Percentiles rank a stretch among this genome's conserved stretches.
Evolutionary conservation across 2,888 invertebrate species (phyloP).

Genomic region (Thera britannica): DNA sequence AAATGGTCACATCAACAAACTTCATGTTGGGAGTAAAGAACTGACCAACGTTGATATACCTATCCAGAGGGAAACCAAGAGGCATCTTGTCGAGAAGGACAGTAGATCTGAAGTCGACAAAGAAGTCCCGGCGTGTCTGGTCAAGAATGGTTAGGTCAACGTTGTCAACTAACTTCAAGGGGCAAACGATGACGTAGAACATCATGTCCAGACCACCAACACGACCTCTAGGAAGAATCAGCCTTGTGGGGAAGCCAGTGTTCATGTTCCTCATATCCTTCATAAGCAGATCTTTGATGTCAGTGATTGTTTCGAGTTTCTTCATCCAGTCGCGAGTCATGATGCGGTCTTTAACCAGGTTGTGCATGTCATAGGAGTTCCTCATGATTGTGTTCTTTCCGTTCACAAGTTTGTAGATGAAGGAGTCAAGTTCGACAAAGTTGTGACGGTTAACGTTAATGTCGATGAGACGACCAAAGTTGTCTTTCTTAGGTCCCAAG

Average conservation of each 20-base stretch:
- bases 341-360: slow-evolving; percentile 87
- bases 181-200: slow-evolving; percentile 86
- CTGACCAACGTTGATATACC: slow-evolving; percentile 82
- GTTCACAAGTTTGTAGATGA: slow-evolving; percentile 84
- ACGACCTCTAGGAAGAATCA: slow-evolving; percentile 89
- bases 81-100: slow-evolving; percentile 86
- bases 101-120: slow-evolving; percentile 69
- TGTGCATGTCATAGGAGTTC: slow-evolving; percentile 87
- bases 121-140: slow-evolving; percentile 73
- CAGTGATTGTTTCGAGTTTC: slow-evolving; percentile 84
- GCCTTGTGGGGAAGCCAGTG: slow-evolving; percentile 89
- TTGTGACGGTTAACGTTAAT: slow-evolving; percentile 85
- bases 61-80: slow-evolving; percentile 91
- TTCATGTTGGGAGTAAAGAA: slow-evolving; percentile 88
- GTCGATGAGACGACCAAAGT: slow-evolving; percentile 81
- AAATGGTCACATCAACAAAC: slow-evolving; percentile 87
- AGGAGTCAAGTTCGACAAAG: slow-evolving; percentile 87
- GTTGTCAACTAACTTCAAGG: slow-evolving; percentile 76
- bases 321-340: slow-evolving; percentile 87
- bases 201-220: slow-evolving; percentile 87
- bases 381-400: slow-evolving; percentile 88
- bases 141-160: slow-evolving; percentile 68
- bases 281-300: slow-evolving; percentile 60
- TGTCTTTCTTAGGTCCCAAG: slow-evolving; percentile 88
- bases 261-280: slow-evolving; percentile 78